phyloP scores from a whole-genome alignment of 2,797 vertebrate species.

The Phrynocephalus guinanensis region DNA sequence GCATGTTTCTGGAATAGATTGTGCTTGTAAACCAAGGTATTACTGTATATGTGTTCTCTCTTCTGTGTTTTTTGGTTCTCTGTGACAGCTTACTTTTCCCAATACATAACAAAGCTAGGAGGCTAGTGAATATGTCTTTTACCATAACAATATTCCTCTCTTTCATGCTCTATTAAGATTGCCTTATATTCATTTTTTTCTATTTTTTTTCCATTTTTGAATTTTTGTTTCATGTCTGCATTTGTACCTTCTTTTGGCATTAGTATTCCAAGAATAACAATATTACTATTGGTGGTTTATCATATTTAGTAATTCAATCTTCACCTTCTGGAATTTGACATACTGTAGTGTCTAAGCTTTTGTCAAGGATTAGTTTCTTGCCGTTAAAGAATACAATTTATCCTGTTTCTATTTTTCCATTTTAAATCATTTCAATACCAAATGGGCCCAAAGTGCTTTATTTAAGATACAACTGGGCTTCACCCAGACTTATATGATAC shows the following conservation, averaged over 20 bases:
- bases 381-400: conserved; percentile 28
- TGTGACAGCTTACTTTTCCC: background rate
- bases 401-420: too few relatives aligned
- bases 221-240: conserved; percentile 63
- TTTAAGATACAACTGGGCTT: too few relatives aligned
- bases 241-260: conserved; percentile 69
- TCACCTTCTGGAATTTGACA: conserved; percentile 41
- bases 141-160: conserved; percentile 54
- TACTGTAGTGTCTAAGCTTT: conserved; percentile 29
- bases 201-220: conserved; percentile 59
- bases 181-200: conserved; percentile 42
- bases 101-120: conserved; percentile 44
- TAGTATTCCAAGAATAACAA: conserved; percentile 60
- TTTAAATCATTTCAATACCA: too few relatives aligned
- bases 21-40: too few relatives aligned
- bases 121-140: conserved; percentile 38
- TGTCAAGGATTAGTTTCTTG: conserved; percentile 35
- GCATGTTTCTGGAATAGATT: too few relatives aligned
- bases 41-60: too few relatives aligned
- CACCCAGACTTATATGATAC: too few relatives aligned
- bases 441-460: too few relatives aligned
- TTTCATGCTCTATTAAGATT: conserved; percentile 14
- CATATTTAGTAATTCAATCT: conserved; percentile 57
- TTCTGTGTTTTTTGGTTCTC: background rate
- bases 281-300: conserved; percentile 57